These are phyloP conservation scores for Oxyura jamaicensis DNA, from an alignment of 2,113 vertebrate genomes.

Conservation along the genomic window DNA sequence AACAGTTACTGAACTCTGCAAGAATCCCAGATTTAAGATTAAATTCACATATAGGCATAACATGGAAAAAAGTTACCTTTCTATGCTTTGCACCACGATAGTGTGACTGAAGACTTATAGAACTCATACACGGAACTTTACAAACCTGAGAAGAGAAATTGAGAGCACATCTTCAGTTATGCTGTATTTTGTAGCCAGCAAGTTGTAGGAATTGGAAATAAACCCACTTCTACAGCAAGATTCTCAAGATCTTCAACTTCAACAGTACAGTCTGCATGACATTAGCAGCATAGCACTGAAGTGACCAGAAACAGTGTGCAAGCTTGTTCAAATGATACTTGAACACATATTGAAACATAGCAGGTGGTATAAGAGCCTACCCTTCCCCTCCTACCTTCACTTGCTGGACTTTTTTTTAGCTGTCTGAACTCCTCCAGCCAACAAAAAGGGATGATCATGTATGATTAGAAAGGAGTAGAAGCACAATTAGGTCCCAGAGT, in stretches of 20 bases:
- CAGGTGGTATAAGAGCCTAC: neutral
- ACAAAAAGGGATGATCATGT: neutral
- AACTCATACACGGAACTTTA: constrained; percentile 48
- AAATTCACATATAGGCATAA: neutral
- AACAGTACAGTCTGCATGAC: neutral
- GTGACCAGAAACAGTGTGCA: accelerated
- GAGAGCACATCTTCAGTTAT: constrained; percentile 10
- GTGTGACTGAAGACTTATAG: constrained; percentile 55
- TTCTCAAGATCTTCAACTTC: neutral
- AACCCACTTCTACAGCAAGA: neutral
- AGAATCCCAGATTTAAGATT: neutral
- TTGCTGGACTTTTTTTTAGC: neutral
- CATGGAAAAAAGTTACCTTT: constrained; percentile 48
- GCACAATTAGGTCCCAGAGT: neutral
- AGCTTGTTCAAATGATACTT: neutral
- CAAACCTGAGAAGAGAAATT: constrained; percentile 52
- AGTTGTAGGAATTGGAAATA: neutral
- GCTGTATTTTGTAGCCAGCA: accelerated
- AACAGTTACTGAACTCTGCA: neutral
- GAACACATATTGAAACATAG: neutral
- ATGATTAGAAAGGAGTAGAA: neutral
- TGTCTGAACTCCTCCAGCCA: neutral
- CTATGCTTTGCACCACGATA: constrained; percentile 57
- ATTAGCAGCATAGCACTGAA: neutral
- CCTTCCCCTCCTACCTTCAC: neutral